Base-by-base conservation (phyloP, 2,113 vertebrate genomes). In the Colius striatus region DNA sequence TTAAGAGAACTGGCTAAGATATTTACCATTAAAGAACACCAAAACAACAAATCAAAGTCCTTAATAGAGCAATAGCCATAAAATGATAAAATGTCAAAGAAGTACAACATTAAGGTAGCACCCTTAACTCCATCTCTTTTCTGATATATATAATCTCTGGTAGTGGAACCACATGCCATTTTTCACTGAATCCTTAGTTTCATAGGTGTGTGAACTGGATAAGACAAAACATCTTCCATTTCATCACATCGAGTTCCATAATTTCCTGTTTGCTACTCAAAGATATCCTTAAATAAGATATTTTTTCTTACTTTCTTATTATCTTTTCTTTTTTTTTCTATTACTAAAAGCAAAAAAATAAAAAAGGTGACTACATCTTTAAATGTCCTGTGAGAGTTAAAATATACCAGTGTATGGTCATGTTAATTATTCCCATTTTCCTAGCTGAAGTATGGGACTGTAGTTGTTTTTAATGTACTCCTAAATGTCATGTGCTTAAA, bases 371-470 rank as follows among this genome's bases (percentile, higher is more conserved):
- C 8, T n/a, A 5, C 16, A 45, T 41, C 16, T 91, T 48, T 71
- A 91, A 83, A 30, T 41, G 10, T 13, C 14, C 15, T 30, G 48
- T 51, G 34, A 72, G 53, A n/a, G 50, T 41, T 72, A 77, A 83
- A 68, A 78, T 58, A 27, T 55, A 70, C 72, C 54, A 63, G 29
- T 67, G 60, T 25, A 80, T 34, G n/a, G 34, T 53, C 51, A 60
- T 70, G 47, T 20, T 93, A 95, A 89, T 78, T 90, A 86, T 86
- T 72, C n/a, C 32, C 25, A 82, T 90, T 94, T 95, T 84, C 53
- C 38, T 34, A 30, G 45, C 11, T 91, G 58, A 90, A 96, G 87
- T 62, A 84, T 30, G 41, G 34, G 14, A 62, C 71, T 87, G 13
- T 63, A 67, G 47, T 27, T 81, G 34, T 32, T 89, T 94, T 94